phyloP scores from a whole-genome alignment of 1,140 invertebrate species.

The Heliconius eleuchia region DNA sequence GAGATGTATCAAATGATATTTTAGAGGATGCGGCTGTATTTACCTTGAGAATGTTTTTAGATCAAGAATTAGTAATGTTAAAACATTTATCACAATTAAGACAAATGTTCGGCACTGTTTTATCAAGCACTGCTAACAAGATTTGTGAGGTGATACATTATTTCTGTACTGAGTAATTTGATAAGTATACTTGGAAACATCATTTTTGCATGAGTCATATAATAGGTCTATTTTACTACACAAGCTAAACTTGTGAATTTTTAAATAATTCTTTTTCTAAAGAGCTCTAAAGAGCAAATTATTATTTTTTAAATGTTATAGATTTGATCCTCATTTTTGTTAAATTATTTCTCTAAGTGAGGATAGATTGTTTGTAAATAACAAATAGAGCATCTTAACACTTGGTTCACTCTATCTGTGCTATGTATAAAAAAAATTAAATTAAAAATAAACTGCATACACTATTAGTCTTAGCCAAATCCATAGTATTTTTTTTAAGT shows the following conservation, averaged over 20 bases:
- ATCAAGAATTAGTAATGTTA: constrained; percentile 82
- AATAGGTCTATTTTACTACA: too few relatives aligned
- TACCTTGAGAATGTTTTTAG: constrained; percentile 83
- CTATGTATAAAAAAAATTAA: background rate
- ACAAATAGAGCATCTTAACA: background rate
- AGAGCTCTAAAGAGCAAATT: too few relatives aligned
- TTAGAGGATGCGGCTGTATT: constrained; percentile 85
- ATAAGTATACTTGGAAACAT: background rate
- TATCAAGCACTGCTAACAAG: constrained; percentile 73
- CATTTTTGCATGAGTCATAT: too few relatives aligned
- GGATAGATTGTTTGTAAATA: background rate
- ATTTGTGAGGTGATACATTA: constrained; percentile 78
- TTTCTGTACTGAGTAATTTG: background rate
- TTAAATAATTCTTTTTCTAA: too few relatives aligned
- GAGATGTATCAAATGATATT: constrained; percentile 79
- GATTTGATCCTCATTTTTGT: too few relatives aligned
- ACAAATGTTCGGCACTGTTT: constrained; percentile 82
- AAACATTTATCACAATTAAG: constrained; percentile 80
- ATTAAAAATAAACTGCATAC: too few relatives aligned
- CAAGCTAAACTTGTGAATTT: too few relatives aligned
- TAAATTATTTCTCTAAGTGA: background rate
- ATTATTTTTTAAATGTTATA: too few relatives aligned
- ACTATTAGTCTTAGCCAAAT: too few relatives aligned
- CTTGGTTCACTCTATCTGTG: background rate
- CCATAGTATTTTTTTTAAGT: too few relatives aligned